Base-by-base conservation (phyloP, 2,888 invertebrate genomes). In the Netelia virgata region DNA sequence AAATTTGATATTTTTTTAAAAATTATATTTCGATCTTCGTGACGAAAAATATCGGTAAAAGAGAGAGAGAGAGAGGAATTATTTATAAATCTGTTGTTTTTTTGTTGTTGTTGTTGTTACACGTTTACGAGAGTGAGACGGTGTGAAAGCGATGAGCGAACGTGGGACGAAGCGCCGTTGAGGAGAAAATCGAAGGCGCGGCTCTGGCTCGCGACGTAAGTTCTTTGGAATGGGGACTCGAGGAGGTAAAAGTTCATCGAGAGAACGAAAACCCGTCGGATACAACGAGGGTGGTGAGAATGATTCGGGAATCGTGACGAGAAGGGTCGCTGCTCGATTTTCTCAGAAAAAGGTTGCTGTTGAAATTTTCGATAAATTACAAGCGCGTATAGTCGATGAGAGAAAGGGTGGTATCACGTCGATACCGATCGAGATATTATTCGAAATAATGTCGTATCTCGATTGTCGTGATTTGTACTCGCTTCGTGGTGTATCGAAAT, bases 401-500 rank as follows among this genome's bases (percentile, higher is more conserved):
- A 14, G 55, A 55, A 59, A 79, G 9, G 41, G 73, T 23, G 76
- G 61, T 9, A 73, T 83, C n/a, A 53, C 76, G 16, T 66, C 76
- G 50, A 80, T 92, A 41, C 92, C 92, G 3, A 80, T 86, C 50
- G 92, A 92, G 70, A 87, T 92, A 57, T 86, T 90, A 10, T 74
- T 89, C 8, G 82, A 90, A 68, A 91, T 92, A 14, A 76, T 92
- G 59, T 88, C 89, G 3, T 90, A 90, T 74, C 88, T 92, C 0
- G 66, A 85, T n/a, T 74, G 68, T 50, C 81, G 84, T 3, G 91
- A 92, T 72, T 86, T 92, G 3, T 81, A 86, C 59, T 78, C 78
- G n/a, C 43, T 92, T 2, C 76, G 87, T 5, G 74, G 80, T 14
- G 91, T 92, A 0, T 91, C 88, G 18, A 84, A 41, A n/a, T 87